These are phyloP conservation scores for Fabriciana adippe DNA, from an alignment of 2,888 invertebrate genomes.

Conservation along the genomic window DNA sequence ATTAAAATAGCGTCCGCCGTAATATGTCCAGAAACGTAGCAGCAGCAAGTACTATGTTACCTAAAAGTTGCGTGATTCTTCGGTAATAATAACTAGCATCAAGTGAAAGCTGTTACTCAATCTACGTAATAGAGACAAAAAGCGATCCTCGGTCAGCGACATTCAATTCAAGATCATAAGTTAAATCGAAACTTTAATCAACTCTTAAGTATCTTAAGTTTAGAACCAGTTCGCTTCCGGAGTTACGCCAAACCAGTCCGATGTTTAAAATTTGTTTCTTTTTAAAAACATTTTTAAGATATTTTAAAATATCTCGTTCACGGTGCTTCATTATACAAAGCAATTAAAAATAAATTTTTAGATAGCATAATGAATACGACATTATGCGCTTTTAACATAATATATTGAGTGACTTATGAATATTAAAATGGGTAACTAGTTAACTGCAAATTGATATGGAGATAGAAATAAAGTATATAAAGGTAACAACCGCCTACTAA, in stretches of 20 bases:
- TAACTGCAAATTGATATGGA: conserved; percentile 34
- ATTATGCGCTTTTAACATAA: conserved; percentile 29
- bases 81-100: conserved; percentile 64
- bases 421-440: conserved; percentile 26
- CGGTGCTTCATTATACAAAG: conserved; percentile 36
- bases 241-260: conserved; percentile 72
- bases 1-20: conserved; percentile 37
- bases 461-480: conserved; percentile 25
- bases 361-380: conserved; percentile 33
- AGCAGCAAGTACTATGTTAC: conserved; percentile 58
- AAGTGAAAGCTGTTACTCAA: conserved; percentile 76
- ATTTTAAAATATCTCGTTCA: conserved; percentile 46
- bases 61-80: conserved; percentile 72
- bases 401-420: conserved; percentile 31
- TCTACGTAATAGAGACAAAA: conserved; percentile 55
- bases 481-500: conserved; percentile 26
- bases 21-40: conserved; percentile 49
- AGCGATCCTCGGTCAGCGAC: conserved; percentile 50
- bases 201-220: conserved; percentile 60
- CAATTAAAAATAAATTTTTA: conserved; percentile 39
- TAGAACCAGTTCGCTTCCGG: conserved; percentile 78
- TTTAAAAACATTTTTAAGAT: conserved; percentile 50
- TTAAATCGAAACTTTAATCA: conserved; percentile 74
- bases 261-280: conserved; percentile 58
- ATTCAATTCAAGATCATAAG: conserved; percentile 56